Conservation (phyloP, 2,888 invertebrate genomes). For the Megaustenia siamemsis region DNA sequence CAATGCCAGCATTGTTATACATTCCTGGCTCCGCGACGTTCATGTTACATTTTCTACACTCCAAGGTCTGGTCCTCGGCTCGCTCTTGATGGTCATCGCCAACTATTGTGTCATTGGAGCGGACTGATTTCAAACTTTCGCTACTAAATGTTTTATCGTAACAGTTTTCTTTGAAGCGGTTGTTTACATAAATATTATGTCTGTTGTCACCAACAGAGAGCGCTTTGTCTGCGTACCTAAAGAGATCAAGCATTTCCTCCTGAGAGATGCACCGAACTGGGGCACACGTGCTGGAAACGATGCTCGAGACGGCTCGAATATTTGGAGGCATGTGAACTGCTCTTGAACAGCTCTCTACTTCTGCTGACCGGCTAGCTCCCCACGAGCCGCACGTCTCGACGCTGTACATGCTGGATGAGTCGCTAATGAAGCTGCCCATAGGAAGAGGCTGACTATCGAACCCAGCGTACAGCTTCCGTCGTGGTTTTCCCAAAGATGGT, state of each 20-base stretch:
- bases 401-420: slow-evolving; percentile 44
- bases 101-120: slow-evolving; percentile 9
- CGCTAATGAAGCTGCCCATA: slow-evolving; percentile 45
- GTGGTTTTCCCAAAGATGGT: slow-evolving; percentile 39
- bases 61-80: neutral
- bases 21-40: neutral
- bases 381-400: neutral
- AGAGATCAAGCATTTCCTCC: neutral
- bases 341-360: slow-evolving; percentile 8
- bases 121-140: slow-evolving; percentile 27
- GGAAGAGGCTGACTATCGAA: slow-evolving; percentile 53
- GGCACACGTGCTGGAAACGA: neutral
- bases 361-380: slow-evolving; percentile 39
- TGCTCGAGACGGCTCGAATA: slow-evolving; percentile 19
- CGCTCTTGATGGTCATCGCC: neutral
- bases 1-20: neutral
- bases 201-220: neutral
- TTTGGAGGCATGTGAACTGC: neutral
- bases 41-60: neutral
- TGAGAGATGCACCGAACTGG: slow-evolving; percentile 4
- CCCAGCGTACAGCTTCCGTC: slow-evolving; percentile 46
- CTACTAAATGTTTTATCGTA: slow-evolving; percentile 22
- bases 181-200: neutral
- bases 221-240: neutral
- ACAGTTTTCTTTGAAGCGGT: neutral